Base-by-base conservation (phyloP, 2,113 vertebrate species). In the Henicopernis longicauda region DNA sequence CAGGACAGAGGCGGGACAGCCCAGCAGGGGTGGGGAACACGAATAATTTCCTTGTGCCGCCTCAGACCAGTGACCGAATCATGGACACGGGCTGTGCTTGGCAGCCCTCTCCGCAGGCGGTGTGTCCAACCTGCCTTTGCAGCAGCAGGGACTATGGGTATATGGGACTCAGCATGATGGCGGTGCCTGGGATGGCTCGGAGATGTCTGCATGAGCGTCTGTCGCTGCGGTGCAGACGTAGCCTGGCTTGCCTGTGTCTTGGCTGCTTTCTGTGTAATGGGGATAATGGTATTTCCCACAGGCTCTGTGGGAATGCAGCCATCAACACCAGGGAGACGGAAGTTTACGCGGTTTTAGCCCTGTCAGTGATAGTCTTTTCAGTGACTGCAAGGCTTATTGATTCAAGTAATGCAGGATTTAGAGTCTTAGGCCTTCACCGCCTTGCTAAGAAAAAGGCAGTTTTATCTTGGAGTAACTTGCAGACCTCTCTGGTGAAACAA, bases 321-420 rank as follows among this genome's bases (percentile, higher is more conserved):
- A 87, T 69, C 71, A 65, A 3, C 65, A 71, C 67, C 86, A 76
- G 62, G 89, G 96, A 95, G 89, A 95, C 5, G 0, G 63, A 49
- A 95, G 84, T 94, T 96, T 89, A 95, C 7, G 17, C 0, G 4
- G 44, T 73, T 90, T 95, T 84, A 92, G 59, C 66, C 83, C 47
- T 79, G 70, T 86, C 86, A 84, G 52, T 52, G 73, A 84, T 69
- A 87, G 57, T 84, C 83, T 93, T 89, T 86, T 67, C 89, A 86
- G 77, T 58, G 86, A 82, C 89, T 95, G 84, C 86, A 72, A 93
- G 91, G 66, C 9, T 31, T 96, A 92, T 90, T 95, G 92, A 91
- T 92, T 94, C 61, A 86, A 92, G 90, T 87, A 84, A 78, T 65
- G 57, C 66, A 81, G 92, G 92, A 78, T 95, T 97, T 95, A 95